Evolutionary conservation across 2,888 invertebrate species (phyloP), one percentile per base, ranked within the genome.

Genomic region (Yponomeuta malinellus): DNA sequence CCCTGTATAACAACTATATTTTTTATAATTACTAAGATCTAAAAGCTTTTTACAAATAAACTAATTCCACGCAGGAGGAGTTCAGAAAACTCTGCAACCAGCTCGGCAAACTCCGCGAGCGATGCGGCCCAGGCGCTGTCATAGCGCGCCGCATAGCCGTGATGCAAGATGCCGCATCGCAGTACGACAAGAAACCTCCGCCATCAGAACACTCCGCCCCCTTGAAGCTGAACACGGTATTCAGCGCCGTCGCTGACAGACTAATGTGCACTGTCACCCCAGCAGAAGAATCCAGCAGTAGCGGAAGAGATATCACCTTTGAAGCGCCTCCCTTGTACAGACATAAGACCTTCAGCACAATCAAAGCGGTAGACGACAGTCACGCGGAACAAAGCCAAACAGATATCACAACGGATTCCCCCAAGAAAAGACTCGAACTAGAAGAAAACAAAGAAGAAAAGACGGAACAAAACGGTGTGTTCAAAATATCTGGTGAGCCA

Each of bases 51-150:
- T 5, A 43, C 43, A 43, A 43, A 43, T 5, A 43, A 43, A 43
- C 2, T 43, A 5, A 5, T 5, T 43, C 43, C 6, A 8, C 43
- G 9, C 72, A 96, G 96, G 97, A 97, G 84, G 97, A 97, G 89
- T 97, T 97, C 81, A 93, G 94, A 75, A 94, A 96, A 74, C 93
- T 97, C 63, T 96, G 95, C 86, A 95, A 95, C 64, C 97, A 97
- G 81, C 88, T 97, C 65, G 97, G 97, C 76, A 89, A 95, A 72
- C 91, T 97, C n/a, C 95, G 95, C 75, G 97, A 97, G 78, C 94
- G 96, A 73, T 94, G 96, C 73, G 93, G 96, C 29, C 95, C 96
- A 0, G 96, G 96, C 78, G 93, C 95, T 29, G 94, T 95, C 72
- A 88, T 97, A 73, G 95, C 95, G 15, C 94, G 95, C 71, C 95